These are phyloP conservation scores for Phaenicophaeus curvirostris DNA, from an alignment of 2,797 vertebrate genomes.

Conservation along the genomic window DNA sequence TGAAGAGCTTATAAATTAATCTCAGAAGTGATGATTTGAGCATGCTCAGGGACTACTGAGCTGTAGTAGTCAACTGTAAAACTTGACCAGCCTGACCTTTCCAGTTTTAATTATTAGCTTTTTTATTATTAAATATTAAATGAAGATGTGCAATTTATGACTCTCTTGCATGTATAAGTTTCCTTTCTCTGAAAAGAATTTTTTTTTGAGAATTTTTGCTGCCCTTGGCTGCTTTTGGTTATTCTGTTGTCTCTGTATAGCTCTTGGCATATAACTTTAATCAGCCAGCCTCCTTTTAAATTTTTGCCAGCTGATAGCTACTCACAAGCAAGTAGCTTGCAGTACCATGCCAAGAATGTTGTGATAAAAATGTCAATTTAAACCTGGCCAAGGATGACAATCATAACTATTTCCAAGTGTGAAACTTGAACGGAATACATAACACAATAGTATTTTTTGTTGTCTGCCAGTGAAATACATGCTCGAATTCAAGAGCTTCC, in stretches of 20 bases:
- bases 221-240: constrained; percentile 2
- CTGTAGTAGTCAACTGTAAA: constrained; percentile 69
- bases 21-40: constrained; percentile 66
- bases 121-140: constrained; percentile 59
- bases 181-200: neutral
- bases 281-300: constrained; percentile 23
- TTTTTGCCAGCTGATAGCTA: constrained; percentile 58
- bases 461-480: neutral
- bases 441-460: neutral
- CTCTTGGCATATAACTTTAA: constrained; percentile 54
- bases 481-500: neutral
- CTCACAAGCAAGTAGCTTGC: constrained; percentile 40
- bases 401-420: constrained; percentile 29
- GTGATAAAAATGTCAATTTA: constrained; percentile 65
- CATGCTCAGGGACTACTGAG: constrained; percentile 52
- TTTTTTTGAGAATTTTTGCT: neutral
- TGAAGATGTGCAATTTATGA: neutral
- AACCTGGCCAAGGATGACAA: constrained; percentile 52
- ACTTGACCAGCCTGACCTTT: constrained; percentile 67
- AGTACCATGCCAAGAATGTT: constrained; percentile 36
- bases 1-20: constrained; percentile 79
- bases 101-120: constrained; percentile 69
- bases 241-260: constrained; percentile 3
- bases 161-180: neutral
- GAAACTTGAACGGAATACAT: constrained; percentile 15